Conservation (phyloP, 2,888 invertebrate genomes). For the Hybos culiciformis region DNA sequence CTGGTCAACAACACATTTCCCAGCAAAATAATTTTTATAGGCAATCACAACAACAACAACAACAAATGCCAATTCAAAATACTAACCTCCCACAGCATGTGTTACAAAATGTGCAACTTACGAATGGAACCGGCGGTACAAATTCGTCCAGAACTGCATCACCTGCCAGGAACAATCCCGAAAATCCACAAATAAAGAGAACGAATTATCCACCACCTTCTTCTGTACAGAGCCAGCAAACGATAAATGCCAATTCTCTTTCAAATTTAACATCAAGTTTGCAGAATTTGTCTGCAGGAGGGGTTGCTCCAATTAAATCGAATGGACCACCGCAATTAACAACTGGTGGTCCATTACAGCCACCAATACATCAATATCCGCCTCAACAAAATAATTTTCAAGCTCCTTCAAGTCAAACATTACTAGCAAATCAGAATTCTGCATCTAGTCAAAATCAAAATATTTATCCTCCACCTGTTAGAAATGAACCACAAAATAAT, state of each 20-base stretch:
- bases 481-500: no score
- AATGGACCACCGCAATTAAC: slow-evolving; percentile 4
- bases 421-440: no score
- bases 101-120: no score
- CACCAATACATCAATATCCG: slow-evolving; percentile 1
- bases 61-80: no score
- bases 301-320: no score
- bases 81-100: no score
- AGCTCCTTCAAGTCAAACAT: no score
- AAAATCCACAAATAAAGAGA: slow-evolving; percentile 10
- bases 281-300: slow-evolving; percentile 16
- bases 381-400: slow-evolving; percentile 8
- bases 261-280: slow-evolving; percentile 16
- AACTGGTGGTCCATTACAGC: not conserved
- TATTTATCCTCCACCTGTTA: not conserved
- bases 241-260: not conserved
- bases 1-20: not conserved
- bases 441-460: not conserved
- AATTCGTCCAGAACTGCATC: slow-evolving; percentile 34
- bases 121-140: slow-evolving; percentile 20
- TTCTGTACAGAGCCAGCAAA: slow-evolving; percentile 11
- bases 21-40: no score
- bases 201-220: not conserved
- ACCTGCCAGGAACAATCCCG: slow-evolving; percentile 21
- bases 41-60: no score